phyloP scores from a whole-genome alignment of 92 coral and sea anemone species.

The Actinernus sp. region DNA sequence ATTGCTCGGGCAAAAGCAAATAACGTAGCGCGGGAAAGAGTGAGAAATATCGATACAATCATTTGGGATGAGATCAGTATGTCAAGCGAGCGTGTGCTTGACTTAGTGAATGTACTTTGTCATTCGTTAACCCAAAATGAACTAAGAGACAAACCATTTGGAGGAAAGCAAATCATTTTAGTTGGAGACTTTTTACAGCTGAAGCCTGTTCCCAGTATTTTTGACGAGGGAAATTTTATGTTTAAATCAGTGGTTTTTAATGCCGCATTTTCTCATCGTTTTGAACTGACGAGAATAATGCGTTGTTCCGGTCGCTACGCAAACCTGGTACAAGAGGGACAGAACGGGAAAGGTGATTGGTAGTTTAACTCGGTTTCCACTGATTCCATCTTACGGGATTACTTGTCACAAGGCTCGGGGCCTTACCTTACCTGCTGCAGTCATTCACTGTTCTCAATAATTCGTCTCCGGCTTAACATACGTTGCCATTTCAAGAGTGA shows the following conservation, averaged over 20 bases:
- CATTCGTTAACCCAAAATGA: neutral
- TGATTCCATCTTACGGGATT: slow-evolving; percentile 11
- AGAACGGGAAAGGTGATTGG: slow-evolving; percentile 1
- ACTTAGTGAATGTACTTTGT: slow-evolving; percentile 12
- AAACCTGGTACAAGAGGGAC: slow-evolving; percentile 28
- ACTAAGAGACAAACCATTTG: slow-evolving; percentile 11
- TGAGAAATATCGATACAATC: no score
- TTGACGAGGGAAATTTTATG: slow-evolving; percentile 10
- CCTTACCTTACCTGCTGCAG: slow-evolving; percentile 36
- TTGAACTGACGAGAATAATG: slow-evolving; percentile 4
- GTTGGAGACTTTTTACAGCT: slow-evolving; percentile 26
- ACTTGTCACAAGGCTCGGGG: slow-evolving; percentile 62
- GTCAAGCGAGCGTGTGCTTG: slow-evolving; percentile 22
- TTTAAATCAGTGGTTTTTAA: neutral
- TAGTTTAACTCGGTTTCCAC: slow-evolving; percentile 21
- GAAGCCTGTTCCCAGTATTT: slow-evolving; percentile 12
- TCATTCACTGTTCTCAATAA: slow-evolving; percentile 56
- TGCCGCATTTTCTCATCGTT: neutral
- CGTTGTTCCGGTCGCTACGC: neutral
- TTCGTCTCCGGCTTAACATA: slow-evolving; percentile 58
- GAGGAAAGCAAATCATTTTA: slow-evolving; percentile 7
- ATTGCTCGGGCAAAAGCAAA: no score
- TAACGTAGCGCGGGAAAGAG: slow-evolving; percentile 20
- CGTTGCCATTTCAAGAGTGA: slow-evolving; percentile 43
- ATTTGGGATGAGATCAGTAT: no score